Conservation (phyloP, 2,797 vertebrate genomes). For the Sebastiscus albofasciatus region DNA sequence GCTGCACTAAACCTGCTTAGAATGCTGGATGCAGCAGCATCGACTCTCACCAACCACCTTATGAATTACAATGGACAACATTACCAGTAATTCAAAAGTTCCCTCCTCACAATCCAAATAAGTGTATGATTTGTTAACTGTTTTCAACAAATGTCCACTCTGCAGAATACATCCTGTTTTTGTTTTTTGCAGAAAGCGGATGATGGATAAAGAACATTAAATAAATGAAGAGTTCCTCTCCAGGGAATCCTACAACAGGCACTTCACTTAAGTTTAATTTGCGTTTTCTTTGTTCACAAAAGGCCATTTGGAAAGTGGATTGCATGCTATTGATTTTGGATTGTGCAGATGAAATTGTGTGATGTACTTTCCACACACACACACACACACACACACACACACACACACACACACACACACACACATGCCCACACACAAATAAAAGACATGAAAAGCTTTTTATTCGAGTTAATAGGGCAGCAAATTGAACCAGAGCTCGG, state of each 20-base stretch:
- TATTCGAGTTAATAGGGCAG: not conserved
- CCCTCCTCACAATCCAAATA: not conserved
- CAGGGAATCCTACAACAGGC: constrained; percentile 17
- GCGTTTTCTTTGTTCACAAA: constrained; percentile 34
- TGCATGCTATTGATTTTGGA: constrained; percentile 54
- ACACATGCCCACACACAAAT: not conserved
- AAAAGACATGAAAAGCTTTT: not conserved
- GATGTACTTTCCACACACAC: not conserved
- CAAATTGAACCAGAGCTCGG: not conserved
- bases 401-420: too few species aligned
- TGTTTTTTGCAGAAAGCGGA: not conserved
- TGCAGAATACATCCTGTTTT: not conserved
- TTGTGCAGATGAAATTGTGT: constrained; percentile 32
- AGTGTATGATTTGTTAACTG: not conserved
- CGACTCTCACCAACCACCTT: not conserved
- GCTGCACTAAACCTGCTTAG: not conserved
- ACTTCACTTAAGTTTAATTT: constrained; percentile 24
- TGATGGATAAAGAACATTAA: not conserved
- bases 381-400: too few species aligned
- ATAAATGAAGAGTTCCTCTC: constrained; percentile 31
- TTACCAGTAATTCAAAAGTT: not conserved
- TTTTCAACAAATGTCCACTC: not conserved
- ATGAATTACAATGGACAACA: not conserved
- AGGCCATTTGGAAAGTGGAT: constrained; percentile 45
- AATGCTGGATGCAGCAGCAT: not conserved